A percentile compares a stretch with the other conserved stretches of the same genome.
Conservation (phyloP, 2,797 vertebrate genomes). For the Natrix natrix region DNA sequence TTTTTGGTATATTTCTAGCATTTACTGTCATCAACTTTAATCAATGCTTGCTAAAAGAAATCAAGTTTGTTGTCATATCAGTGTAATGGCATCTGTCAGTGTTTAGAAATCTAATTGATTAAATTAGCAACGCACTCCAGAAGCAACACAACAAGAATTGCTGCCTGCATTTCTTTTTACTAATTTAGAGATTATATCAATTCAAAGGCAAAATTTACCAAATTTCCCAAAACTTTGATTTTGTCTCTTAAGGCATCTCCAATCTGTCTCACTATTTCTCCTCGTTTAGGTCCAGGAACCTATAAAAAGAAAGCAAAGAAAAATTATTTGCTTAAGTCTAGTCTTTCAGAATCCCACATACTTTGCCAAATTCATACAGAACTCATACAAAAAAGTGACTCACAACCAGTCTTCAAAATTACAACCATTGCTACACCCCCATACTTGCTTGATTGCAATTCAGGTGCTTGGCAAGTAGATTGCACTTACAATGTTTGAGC, state of each 20-base stretch:
- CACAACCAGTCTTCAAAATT: too few relatives aligned
- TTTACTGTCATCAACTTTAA: neutral
- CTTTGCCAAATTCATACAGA: neutral
- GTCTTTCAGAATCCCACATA: neutral
- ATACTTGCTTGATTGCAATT: too few relatives aligned
- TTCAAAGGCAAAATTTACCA: constrained; percentile 73
- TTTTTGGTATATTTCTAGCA: neutral
- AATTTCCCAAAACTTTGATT: constrained; percentile 86
- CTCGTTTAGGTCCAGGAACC: constrained; percentile 95
- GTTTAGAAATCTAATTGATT: neutral
- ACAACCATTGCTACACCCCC: too few relatives aligned
- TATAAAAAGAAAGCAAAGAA: constrained; percentile 53
- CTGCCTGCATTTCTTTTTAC: neutral
- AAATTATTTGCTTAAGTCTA: neutral
- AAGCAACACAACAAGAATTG: neutral
- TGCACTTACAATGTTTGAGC: too few relatives aligned
- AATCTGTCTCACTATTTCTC: constrained; percentile 95
- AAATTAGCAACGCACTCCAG: neutral
- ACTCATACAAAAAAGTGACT: too few relatives aligned
- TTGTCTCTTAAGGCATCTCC: constrained; percentile 92
- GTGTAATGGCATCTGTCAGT: neutral
- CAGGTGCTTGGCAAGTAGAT: too few relatives aligned
- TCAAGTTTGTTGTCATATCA: neutral
- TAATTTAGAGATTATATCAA: neutral
- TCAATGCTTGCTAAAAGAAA: neutral